Evolutionary conservation across 1,140 invertebrate species (phyloP), one percentile per base, ranked within the genome.

Genomic region (Vollenhovia emeryi): DNA sequence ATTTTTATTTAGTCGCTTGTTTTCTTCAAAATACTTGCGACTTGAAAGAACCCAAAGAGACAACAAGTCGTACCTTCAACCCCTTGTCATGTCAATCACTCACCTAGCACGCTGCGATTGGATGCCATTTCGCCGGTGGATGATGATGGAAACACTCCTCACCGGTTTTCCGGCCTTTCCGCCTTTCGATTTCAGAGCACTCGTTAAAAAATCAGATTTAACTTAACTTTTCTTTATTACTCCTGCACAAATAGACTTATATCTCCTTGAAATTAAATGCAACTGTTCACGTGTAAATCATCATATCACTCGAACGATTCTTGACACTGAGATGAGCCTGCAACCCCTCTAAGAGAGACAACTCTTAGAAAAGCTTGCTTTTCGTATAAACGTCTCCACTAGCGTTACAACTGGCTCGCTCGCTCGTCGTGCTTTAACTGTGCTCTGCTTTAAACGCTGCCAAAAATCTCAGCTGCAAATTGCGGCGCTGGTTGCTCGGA

Each of bases 31-130:
- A 43, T 6, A 40, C 40, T 40, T 21, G 0, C 6, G 36, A 24
- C 55, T 3, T 36, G 21, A 69, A 45, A 69, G 3, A 1, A 30
- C 1, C 2, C 8, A 52, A 36, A 74, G n/a, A 7, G n/a, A 55
- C 36, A 33, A 36, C 11, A 45, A 45, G 21, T 43, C n/a, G 18
- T 24, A 1, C 18, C 18, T 68, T 3, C 66, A 79, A 68, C 7
- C 9, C 15, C 33, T 66, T 50, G 21, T 7, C 9, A 18, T 1
- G 27, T 80, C 21, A 82, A 71, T 9, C 21, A 71, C 27, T 89
- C 88, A 89, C 87, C 87, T 64, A 52, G 55, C 3, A 73, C 0
- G 1, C 73, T 82, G 4, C 64, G 62, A 3, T 82, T 76, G 48
- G 50, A 86, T 6, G 87, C 73, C 87, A 89, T 89, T 40, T 40